phyloP scores from a whole-genome alignment of 2,888 invertebrate species.

The Campopleginae sp. region DNA sequence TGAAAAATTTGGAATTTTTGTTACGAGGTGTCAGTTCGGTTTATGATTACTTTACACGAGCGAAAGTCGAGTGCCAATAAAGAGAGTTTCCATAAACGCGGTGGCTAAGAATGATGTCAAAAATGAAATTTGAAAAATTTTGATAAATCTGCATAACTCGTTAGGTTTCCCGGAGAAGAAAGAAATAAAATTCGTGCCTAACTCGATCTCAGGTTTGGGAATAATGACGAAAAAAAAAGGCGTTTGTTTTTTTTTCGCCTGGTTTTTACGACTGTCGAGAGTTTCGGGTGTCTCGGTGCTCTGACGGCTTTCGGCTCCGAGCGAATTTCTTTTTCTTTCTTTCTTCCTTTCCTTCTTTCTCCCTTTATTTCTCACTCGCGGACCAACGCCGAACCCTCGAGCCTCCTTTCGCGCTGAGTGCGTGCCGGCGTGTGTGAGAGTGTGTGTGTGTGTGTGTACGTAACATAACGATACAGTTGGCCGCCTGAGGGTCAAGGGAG shows the following conservation, averaged over 20 bases:
- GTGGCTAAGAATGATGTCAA: neutral
- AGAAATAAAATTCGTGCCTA: slow-evolving; percentile 18
- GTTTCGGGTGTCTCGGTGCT: slow-evolving; percentile 36
- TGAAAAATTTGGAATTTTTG: neutral
- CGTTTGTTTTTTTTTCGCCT: neutral
- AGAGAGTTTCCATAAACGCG: neutral
- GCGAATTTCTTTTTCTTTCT: slow-evolving; percentile 7
- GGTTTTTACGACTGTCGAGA: slow-evolving; percentile 43
- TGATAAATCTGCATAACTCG: slow-evolving; percentile 17
- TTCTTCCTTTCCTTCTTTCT: neutral
- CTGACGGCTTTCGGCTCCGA: slow-evolving; percentile 35
- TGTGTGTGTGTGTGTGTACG: neutral
- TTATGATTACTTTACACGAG: neutral
- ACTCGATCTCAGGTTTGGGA: slow-evolving; percentile 1
- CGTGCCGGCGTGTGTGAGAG: neutral
- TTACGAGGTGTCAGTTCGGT: neutral
- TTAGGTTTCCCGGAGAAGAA: neutral
- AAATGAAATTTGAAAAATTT: neutral
- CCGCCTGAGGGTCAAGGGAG: slow-evolving; percentile 45
- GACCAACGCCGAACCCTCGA: neutral
- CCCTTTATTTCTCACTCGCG: neutral
- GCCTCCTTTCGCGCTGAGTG: neutral
- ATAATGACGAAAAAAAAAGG: neutral
- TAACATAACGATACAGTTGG: slow-evolving; percentile 27
- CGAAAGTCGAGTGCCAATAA: neutral